Evolutionary conservation across 2,888 invertebrate species (phyloP).

Genomic region (Aproaerema taeniolella): DNA sequence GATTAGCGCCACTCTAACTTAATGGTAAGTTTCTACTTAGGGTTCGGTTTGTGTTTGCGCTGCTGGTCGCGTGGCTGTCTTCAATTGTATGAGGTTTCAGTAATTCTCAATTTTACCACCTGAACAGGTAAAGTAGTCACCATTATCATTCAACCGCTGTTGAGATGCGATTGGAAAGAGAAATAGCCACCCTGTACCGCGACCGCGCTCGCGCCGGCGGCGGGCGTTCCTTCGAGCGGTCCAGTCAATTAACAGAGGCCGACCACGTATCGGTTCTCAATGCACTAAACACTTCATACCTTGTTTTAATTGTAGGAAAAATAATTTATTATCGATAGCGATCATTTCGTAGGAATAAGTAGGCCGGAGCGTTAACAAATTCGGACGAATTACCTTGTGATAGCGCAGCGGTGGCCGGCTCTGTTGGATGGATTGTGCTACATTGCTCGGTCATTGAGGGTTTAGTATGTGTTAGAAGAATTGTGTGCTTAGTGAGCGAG

Average conservation of each 20-base stretch:
- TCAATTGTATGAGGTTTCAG: too few species aligned
- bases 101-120: too few species aligned
- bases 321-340: constrained; percentile 75
- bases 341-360: constrained; percentile 75
- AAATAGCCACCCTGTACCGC: constrained; percentile 15
- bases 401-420: constrained; percentile 41
- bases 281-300: constrained; percentile 29
- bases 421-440: constrained; percentile 3
- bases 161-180: too few species aligned
- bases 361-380: constrained; percentile 73
- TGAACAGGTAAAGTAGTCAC: too few species aligned
- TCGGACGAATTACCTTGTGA: constrained; percentile 73
- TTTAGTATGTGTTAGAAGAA: neutral
- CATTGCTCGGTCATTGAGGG: neutral
- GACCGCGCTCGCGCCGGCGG: neutral
- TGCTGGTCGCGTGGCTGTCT: too few species aligned
- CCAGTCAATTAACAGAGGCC: constrained; percentile 68
- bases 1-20: too few species aligned
- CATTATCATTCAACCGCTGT: too few species aligned
- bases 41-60: constrained; percentile 7
- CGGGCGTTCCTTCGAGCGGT: constrained; percentile 39
- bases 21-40: too few species aligned
- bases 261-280: constrained; percentile 42
- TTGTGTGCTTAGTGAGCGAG: neutral
- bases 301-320: constrained; percentile 61